These are phyloP conservation scores for Rhynchomys soricoides DNA, from an alignment of 2,113 vertebrate genomes.

Conservation along the genomic window DNA sequence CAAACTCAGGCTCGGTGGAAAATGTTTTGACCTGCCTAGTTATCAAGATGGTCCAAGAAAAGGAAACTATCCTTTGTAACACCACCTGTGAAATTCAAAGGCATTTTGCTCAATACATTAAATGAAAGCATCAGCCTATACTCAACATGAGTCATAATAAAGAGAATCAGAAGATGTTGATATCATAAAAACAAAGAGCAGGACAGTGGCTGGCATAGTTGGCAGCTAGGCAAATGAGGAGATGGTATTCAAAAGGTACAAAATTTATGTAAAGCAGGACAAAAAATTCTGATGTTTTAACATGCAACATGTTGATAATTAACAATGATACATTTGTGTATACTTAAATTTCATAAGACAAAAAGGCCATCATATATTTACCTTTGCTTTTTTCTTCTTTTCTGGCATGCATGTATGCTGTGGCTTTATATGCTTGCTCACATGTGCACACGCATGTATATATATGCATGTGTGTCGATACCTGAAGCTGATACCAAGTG, in stretches of 20 bases:
- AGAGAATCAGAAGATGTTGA: not conserved
- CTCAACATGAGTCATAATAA: not conserved
- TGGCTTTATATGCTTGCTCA: not conserved
- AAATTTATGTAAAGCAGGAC: not conserved
- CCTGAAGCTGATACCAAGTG: not conserved
- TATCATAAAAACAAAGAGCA: not conserved
- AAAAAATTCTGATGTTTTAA: not conserved
- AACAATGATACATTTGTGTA: not conserved
- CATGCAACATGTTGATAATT: not conserved
- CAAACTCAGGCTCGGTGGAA: not conserved
- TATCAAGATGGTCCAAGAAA: not conserved
- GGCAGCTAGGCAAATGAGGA: not conserved
- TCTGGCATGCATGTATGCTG: not conserved
- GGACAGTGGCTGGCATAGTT: not conserved
- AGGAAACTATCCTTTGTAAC: not conserved
- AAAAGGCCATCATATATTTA: not conserved
- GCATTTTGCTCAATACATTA: not conserved
- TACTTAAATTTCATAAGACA: not conserved
- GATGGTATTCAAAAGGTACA: not conserved
- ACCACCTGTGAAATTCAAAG: not conserved
- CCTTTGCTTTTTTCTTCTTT: not conserved
- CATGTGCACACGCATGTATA: not conserved
- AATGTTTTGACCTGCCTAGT: not conserved
- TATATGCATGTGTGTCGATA: not conserved
- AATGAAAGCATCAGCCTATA: not conserved